A percentile compares a stretch with the other conserved stretches of the same genome.
These are phyloP conservation scores for Halcyon smyrnensis DNA, from an alignment of 2,797 vertebrate genomes.

Conservation along the genomic window DNA sequence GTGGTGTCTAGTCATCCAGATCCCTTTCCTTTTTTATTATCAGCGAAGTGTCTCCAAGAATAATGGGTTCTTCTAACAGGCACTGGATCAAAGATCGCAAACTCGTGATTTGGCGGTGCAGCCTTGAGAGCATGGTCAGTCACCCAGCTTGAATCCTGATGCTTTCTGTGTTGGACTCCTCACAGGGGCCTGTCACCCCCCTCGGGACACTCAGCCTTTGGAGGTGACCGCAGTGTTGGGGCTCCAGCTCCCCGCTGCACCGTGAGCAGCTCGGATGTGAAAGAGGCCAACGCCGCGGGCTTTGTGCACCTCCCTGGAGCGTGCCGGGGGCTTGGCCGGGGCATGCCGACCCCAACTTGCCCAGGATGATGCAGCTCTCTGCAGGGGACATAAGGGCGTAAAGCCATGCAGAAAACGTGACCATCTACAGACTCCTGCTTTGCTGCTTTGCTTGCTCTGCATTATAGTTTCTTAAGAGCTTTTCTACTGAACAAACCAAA, in stretches of 20 bases:
- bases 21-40: not conserved
- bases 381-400: no score
- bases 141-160: not conserved
- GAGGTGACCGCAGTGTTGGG: no score
- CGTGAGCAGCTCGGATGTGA: not conserved
- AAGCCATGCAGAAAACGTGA: not conserved
- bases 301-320: fast-evolving
- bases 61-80: not conserved
- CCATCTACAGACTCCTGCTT: not conserved
- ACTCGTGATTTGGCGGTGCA: not conserved
- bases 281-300: not conserved
- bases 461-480: not conserved
- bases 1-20: not conserved
- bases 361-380: not conserved
- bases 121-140: not conserved
- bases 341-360: fast-evolving
- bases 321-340: fast-evolving
- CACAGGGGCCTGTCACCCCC: not conserved
- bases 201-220: not conserved
- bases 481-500: not conserved
- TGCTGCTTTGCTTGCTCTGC: not conserved
- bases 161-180: not conserved
- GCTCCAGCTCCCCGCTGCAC: not conserved
- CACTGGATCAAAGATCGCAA: not conserved
- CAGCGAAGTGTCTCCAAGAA: not conserved